Percentiles rank a stretch among this genome's conserved stretches.
These are phyloP conservation scores for Habropoda laboriosa DNA, from an alignment of 1,140 invertebrate genomes.

Conservation along the genomic window DNA sequence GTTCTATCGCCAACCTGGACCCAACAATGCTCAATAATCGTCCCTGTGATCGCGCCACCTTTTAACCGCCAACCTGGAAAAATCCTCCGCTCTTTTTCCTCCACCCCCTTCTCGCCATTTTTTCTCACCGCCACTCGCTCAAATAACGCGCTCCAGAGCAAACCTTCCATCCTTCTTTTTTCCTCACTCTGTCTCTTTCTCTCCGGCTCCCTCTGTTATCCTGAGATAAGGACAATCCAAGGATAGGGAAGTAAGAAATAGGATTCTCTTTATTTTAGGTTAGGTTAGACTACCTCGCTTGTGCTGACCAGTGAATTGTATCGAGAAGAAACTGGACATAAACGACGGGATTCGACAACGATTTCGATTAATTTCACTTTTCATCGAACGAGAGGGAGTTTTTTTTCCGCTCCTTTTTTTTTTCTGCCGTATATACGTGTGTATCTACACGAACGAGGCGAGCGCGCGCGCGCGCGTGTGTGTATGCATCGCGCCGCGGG, in stretches of 20 bases:
- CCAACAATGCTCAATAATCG: slow-evolving; percentile 79
- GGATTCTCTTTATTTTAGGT: too few relatives aligned
- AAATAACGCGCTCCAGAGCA: not conserved
- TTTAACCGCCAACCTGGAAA: slow-evolving; percentile 60
- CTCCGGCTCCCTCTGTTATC: too few relatives aligned
- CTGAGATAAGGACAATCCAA: too few relatives aligned
- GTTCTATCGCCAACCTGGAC: slow-evolving; percentile 79
- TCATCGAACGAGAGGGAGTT: slow-evolving; percentile 23
- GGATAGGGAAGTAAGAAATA: too few relatives aligned
- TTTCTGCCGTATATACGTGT: too few relatives aligned
- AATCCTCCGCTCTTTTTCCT: slow-evolving; percentile 46
- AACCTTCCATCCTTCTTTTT: too few relatives aligned
- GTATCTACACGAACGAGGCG: too few relatives aligned
- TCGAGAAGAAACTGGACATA: not conserved
- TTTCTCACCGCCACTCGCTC: not conserved
- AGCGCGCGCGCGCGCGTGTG: not conserved
- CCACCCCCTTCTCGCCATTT: slow-evolving; percentile 2
- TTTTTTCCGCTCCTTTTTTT: too few relatives aligned
- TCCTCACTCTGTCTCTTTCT: too few relatives aligned
- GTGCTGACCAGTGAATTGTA: too few relatives aligned
- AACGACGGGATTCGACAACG: not conserved
- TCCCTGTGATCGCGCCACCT: slow-evolving; percentile 59
- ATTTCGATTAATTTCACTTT: slow-evolving; percentile 44
- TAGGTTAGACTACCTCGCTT: too few relatives aligned
- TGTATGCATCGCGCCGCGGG: not conserved